Percentiles rank a stretch among this genome's conserved stretches.
phyloP scores from a whole-genome alignment of 2,113 vertebrate genomes.

The Mesembrinibis cayennensis region DNA sequence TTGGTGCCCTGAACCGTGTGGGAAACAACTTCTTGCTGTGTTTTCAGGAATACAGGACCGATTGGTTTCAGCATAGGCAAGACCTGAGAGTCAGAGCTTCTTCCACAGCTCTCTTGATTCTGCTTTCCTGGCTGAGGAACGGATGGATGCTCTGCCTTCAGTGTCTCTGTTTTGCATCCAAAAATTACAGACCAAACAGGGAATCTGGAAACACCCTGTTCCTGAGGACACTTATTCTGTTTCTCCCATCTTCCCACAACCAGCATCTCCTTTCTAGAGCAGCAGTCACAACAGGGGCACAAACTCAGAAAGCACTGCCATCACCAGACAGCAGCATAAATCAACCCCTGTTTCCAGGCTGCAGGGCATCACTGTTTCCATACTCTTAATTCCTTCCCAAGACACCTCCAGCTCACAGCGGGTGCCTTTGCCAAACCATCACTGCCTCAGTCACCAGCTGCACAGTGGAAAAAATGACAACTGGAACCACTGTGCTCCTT shows the following conservation, averaged over 20 bases:
- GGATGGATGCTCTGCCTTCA: neutral
- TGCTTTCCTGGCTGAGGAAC: neutral
- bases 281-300: neutral
- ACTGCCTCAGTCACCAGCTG: neutral
- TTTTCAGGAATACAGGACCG: neutral
- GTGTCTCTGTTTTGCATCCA: neutral
- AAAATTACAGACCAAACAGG: neutral
- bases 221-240: neutral
- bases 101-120: neutral
- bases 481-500: neutral
- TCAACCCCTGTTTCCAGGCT: neutral
- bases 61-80: neutral
- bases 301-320: neutral
- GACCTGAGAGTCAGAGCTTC: neutral
- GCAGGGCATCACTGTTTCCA: neutral
- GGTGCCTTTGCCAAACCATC: neutral
- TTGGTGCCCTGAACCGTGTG: neutral
- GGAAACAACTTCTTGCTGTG: neutral
- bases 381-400: neutral
- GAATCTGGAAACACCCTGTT: neutral
- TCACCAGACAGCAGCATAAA: neutral
- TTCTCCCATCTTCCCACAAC: neutral
- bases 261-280: neutral
- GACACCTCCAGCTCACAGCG: neutral
- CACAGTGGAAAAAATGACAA: neutral